Base-by-base conservation (phyloP, 2,888 invertebrate genomes). In the Heliothis peltigera region DNA sequence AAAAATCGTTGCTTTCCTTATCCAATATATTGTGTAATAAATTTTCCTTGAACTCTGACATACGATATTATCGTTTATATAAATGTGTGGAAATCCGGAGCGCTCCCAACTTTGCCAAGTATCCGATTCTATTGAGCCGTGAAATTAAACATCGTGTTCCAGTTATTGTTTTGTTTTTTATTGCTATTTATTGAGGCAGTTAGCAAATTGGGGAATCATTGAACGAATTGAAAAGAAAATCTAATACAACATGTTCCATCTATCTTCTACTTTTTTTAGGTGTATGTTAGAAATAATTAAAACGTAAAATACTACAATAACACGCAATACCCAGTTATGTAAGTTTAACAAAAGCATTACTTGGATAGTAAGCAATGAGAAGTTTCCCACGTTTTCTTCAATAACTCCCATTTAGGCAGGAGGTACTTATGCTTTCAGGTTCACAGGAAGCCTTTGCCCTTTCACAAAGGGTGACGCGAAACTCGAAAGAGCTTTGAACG, bases 391-490 rank as follows among this genome's bases (percentile, higher is more conserved):
- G 39, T 72, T 49, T 72, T 65, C 66, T 48, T 39, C 35, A 39
- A 65, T 65, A 64, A 54, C 35, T 22, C 8, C 6, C 18, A 19
- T 19, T 43, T 49, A 6, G 10, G 1, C 35, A 44, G 6, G 8
- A 39, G 2, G 66, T 15, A 19, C 49, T 25, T 65, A 42, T 21
- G 12, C 25, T 17, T 10, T 1, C 1, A 55, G 6, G 17, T 19
- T 42, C 54, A 19, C 73, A 65, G 67, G 73, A 72, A 66, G n/a
- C 22, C 17, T 49, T 65, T 68, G 17, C 35, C 8, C 19, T 10
- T 10, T 32, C 18, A 48, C 44, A 42, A 51, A 72, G 12, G 18
- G 10, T 39, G 66, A 22, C 44, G 55, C 67, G 15, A 25, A 66
- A 22, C 44, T 55, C 67, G 15, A 25, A 66, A 55, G 43, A 4